phyloP scores from a whole-genome alignment of 1,140 invertebrate species.

The Drosophila miranda region DNA sequence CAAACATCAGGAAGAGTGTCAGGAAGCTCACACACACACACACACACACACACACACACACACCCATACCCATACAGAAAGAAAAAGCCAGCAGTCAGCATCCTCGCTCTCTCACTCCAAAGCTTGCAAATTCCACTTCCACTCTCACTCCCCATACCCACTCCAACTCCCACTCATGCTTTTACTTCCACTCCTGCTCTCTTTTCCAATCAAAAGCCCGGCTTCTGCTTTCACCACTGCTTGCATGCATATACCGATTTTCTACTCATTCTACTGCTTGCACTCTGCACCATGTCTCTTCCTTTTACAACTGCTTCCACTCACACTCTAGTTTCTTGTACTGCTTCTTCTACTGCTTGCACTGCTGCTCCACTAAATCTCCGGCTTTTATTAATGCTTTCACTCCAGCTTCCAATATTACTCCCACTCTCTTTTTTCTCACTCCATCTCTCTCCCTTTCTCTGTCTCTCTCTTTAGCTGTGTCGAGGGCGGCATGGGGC shows the following conservation, averaged over 20 bases:
- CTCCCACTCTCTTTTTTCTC: conserved; percentile 1
- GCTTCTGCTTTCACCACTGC: too few relatives aligned
- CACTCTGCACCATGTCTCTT: too few relatives aligned
- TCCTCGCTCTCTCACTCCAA: neutral
- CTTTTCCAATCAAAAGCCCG: too few relatives aligned
- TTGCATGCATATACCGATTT: too few relatives aligned
- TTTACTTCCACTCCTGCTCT: neutral
- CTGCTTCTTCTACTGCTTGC: too few relatives aligned
- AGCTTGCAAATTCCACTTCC: neutral
- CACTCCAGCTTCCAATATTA: neutral
- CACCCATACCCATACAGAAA: neutral
- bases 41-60: conserved; percentile 22
- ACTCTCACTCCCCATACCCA: neutral
- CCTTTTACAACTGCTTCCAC: too few relatives aligned
- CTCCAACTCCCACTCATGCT: neutral
- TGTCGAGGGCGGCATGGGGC: conserved; percentile 49
- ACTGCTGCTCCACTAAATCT: too few relatives aligned
- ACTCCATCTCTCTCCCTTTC: conserved; percentile 8
- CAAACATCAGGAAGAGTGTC: conserved; percentile 31
- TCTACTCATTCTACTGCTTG: too few relatives aligned
- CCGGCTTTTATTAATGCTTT: neutral
- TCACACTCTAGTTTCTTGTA: too few relatives aligned
- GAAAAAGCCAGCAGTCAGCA: neutral
- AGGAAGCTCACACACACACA: conserved; percentile 41
- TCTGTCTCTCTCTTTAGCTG: conserved; percentile 16